Base-by-base conservation (phyloP, 2,113 vertebrate genomes). In the Sitta europaea region DNA sequence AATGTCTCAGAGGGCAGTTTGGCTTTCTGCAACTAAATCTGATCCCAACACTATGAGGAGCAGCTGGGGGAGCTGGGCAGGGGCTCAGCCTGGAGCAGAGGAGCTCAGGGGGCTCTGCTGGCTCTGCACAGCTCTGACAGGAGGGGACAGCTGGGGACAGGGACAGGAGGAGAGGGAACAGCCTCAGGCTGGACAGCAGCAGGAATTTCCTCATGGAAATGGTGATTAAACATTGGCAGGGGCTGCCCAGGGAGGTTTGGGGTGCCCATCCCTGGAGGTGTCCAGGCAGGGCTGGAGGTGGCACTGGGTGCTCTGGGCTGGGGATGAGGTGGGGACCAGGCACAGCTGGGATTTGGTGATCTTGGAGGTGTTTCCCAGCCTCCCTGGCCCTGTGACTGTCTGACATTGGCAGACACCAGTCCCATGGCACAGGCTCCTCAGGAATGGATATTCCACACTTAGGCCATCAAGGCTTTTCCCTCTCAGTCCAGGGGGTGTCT, bases 201-300 rank as follows among this genome's bases (percentile, higher is more conserved):
- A 48, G 58, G 68, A 63, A 48, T 74, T 65, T 48, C 29, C 1
- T 0, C 40, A 28, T 23, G 7, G 50, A 65, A 73, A 63, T 11
- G 6, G 17, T 3, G 6, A 0, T 42, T 0, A 62, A 3, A 4
- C 12, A 0, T 16, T 12, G 29, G 40, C 0, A 61, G 6, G 27
- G 12, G 42, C 29, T 65, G 59, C 25, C 13, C 51, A 35, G 43
- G 71, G 36, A 17, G 20, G 8, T 47, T 10, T 74, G 70, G 42
- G 50, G 21, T 58, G 0, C 21, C 25, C 31, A 36, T 7, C 43
- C 36, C 71, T 86, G 71, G 21, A 57, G 35, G 42, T 40, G 24
- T 4, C 71, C 5, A 16, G 59, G 70, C n/a, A 40, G 3, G 35
- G n/a, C n/a, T 55, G 50, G 50, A 23, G 0, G 5, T 59, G 54